Conservation (phyloP, 37 sponge, comb jelly and placozoan genomes). For the Corticium candelabrum region DNA sequence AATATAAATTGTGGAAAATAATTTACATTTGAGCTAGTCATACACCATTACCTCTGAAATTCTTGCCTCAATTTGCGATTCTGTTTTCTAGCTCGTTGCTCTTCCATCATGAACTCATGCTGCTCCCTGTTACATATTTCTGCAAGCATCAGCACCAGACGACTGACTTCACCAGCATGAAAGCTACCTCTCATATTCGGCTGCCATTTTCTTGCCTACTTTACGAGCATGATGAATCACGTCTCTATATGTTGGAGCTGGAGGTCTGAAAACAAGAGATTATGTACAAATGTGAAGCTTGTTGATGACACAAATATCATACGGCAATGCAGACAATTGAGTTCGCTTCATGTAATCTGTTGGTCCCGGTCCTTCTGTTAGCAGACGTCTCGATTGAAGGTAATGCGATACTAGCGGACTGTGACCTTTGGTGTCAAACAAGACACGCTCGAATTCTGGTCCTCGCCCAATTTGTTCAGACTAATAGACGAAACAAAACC, state of each 20-base stretch:
- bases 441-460: not conserved
- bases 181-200: not conserved
- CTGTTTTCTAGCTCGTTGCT: not conserved
- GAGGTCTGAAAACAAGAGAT: not conserved
- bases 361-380: not conserved
- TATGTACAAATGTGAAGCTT: too few relatives aligned
- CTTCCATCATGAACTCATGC: not conserved
- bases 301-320: too few relatives aligned
- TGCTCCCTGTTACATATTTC: not conserved
- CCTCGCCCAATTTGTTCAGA: not conserved
- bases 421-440: not conserved
- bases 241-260: not conserved
- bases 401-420: not conserved
- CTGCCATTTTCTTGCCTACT: not conserved
- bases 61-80: not conserved
- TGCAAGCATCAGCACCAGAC: not conserved
- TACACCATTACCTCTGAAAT: not conserved
- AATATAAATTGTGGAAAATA: too few relatives aligned
- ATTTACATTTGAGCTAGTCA: too few relatives aligned
- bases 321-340: not conserved
- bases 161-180: not conserved
- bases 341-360: not conserved
- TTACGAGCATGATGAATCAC: not conserved
- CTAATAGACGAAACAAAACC: too few relatives aligned
- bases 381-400: not conserved